Base-by-base conservation (phyloP, 2,113 vertebrate genomes). In the Triplophysa rosa region DNA sequence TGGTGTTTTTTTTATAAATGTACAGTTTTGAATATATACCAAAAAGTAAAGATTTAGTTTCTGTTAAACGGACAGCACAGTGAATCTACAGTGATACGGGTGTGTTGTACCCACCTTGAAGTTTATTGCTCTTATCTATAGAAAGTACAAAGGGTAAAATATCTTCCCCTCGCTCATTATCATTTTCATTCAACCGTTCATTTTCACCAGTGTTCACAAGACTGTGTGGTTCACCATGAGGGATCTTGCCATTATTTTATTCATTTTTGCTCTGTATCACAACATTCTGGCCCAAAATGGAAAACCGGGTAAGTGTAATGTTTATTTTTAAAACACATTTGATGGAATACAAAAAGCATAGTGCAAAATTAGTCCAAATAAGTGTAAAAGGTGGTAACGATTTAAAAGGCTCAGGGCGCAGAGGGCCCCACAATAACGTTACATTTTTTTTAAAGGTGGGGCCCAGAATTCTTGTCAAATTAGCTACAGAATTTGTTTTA, bases 61-160 rank as follows among this genome's bases (percentile, higher is more conserved):
- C 33, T 72, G 24, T 62, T 19, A 19, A 16, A 72, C 19, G 21
- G 33, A 54, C 9, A 40, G 40, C 40, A 42, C 19, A 8, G 19
- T 71, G 29, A 37, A 58, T 58, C 24, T n/a, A 21, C 17, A 70
- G 47, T 33, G 14, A 66, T n/a, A 47, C 1, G n/a, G 12, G 52
- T 47, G 12, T 1, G 24, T 58, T 49, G 67, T 70, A 37, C 16
- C n/a, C 49, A 64, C 56, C 49, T 56, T n/a, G 26, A 58, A 29
- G 14, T 72, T 58, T 63, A 21, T 52, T n/a, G 16, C 59, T 77
- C 66, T 83, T 79, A 80, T 82, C 71, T 71, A 29, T 10, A 24
- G 45, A 77, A 79, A 29, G 89, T 91, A 84, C 88, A 91, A 92
- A 92, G 91, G 80, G 90, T 84, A 78, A 24, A 13, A 64, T 21